Evolutionary conservation across 2,797 vertebrate genomes (phyloP), one percentile per base, ranked within the genome.

Genomic region (Saguinus oedipus): DNA sequence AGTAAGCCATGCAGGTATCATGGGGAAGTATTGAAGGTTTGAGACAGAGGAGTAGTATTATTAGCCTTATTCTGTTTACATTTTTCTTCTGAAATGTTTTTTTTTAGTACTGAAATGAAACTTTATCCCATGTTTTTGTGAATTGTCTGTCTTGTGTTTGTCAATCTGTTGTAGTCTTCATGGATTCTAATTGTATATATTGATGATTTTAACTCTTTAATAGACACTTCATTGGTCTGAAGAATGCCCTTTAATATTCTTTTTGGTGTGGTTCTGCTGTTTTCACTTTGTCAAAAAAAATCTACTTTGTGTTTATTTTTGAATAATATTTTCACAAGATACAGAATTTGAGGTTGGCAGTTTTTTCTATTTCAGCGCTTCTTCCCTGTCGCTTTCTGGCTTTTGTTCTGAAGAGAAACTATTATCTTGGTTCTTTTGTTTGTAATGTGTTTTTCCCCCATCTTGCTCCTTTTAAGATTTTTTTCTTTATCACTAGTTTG

Each of bases 81-180:
- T 85, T 93, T 79, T 80, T 92, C 80, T 93, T 95, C 72, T 68
- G 30, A 89, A 53, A 22, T 95, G 8, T 24, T 19, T 26, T 87
- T 87, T 74, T 88, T 85, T 57, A 68, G 22, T 61, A 61, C 9
- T 85, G 50, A 79, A 79, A 72, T 59, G 42, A 50, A 85, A 48
- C 27, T 85, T 26, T 9, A 7, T 30, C 14, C 20, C 11, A 24
- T 17, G 4, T 89, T 92, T 50, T 82, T 85, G 36, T 80, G 74
- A 85, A 57, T 75, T 64, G 1, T n/a, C 30, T 79, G 59, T n/a
- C 44, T 75, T 84, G 26, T 89, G 5, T 15, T 80, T 90, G 26
- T 96, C 74, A 74, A 74, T 75, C 55, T 39, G 0, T 75, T 85
- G 14, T 72, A 55, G 9, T 91, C 24, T 61, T 48, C 2, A 7